These are phyloP conservation scores for Brachyptera risi DNA, from an alignment of 2,888 invertebrate species.

Conservation along the genomic window DNA sequence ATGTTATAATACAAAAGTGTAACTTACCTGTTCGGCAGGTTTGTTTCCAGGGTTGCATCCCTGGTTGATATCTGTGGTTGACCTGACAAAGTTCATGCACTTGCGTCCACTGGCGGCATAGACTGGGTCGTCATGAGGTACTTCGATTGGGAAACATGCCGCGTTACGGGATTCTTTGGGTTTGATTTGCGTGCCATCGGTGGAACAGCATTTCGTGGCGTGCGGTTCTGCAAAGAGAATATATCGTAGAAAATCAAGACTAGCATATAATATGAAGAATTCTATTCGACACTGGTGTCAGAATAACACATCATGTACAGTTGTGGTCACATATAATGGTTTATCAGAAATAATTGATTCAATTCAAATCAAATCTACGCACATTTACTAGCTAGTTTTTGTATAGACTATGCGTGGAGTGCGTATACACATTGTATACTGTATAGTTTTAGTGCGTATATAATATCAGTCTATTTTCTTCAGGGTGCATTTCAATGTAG, in stretches of 20 bases:
- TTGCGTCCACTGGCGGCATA: constrained; percentile 52
- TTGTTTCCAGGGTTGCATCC: constrained; percentile 58
- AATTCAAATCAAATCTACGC: no score
- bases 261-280: constrained; percentile 8
- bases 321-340: no score
- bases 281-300: no score
- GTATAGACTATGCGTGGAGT: no score
- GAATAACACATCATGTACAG: no score
- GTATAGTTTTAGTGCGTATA: no score
- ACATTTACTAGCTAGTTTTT: no score
- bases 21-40: constrained; percentile 68
- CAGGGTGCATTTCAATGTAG: no score
- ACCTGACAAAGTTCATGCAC: constrained; percentile 72
- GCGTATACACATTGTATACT: no score
- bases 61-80: constrained; percentile 61
- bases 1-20: no score
- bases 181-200: constrained; percentile 45
- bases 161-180: constrained; percentile 34
- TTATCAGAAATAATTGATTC: no score
- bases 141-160: constrained; percentile 51
- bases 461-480: no score
- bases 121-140: constrained; percentile 54
- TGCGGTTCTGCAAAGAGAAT: constrained; percentile 49
- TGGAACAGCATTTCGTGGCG: constrained; percentile 58
- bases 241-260: not conserved